Evolutionary conservation across 1,140 invertebrate species (phyloP).

Genomic region (Atta texana): DNA sequence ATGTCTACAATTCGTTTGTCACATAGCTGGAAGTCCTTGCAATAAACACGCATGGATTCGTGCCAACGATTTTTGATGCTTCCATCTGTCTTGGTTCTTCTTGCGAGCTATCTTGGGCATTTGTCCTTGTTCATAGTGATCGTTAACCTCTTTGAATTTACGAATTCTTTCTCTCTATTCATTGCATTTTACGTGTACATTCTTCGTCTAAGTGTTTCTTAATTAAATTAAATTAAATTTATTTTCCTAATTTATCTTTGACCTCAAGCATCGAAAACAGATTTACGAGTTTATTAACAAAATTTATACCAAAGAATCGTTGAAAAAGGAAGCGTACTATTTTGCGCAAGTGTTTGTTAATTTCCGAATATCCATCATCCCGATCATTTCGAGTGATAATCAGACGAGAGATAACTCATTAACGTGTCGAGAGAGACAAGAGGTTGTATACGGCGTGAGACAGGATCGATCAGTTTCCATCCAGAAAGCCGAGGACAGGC

Average conservation of each 20-base stretch:
- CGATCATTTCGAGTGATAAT: background rate
- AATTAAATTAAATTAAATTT: background rate
- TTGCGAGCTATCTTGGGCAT: background rate
- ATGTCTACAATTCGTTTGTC: slow-evolving; percentile 18
- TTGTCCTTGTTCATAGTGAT: slow-evolving; percentile 6
- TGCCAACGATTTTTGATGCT: background rate
- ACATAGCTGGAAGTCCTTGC: background rate
- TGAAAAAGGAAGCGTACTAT: background rate
- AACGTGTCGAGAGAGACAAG: background rate
- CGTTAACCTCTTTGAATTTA: slow-evolving; percentile 23
- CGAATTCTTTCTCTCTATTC: background rate
- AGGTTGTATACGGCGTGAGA: background rate
- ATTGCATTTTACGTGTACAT: background rate
- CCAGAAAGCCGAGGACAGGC: slow-evolving; percentile 28
- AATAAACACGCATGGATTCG: slow-evolving; percentile 21
- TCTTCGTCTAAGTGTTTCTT: background rate
- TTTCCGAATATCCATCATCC: background rate
- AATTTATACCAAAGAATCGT: background rate
- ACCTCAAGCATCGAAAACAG: background rate
- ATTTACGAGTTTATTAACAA: background rate
- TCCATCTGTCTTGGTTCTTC: background rate
- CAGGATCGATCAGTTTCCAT: slow-evolving; percentile 28
- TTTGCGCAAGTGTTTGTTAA: background rate
- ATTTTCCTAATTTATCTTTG: background rate
- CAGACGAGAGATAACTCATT: slow-evolving; percentile 13